Base-by-base conservation (phyloP, 2,888 invertebrate genomes). In the Vesta saturnalis region DNA sequence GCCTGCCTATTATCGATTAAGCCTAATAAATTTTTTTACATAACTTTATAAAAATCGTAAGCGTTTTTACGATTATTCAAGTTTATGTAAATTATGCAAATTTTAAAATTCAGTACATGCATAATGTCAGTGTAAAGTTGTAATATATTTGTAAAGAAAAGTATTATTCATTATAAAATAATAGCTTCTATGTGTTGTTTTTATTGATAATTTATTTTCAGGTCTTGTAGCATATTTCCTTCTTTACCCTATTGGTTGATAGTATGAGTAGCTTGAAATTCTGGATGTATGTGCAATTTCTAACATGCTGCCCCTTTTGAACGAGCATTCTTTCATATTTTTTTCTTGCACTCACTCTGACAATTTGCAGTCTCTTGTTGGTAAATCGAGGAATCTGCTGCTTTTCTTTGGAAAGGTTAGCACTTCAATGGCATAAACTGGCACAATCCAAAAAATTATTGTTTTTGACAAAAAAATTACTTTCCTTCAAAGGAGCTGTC, bases 81-180 rank as follows among this genome's bases (percentile, higher is more conserved):
- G 55, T 64, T 61, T 35, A 47, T 65, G 43, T 65, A 62, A 52
- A 56, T 59, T 52, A 59, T 52, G 30, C 46, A 56, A 21, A 46
- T 62, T 69, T 65, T 43, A 59, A 69, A 76, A 78, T 78, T 80
- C 76, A 74, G 73, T 74, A 74, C 79, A 81, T 67, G 70, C 70
- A 66, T 67, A 67, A 66, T 78, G 80, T 83, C 81, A 82, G 81
- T 83, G 83, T 84, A 83, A 82, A 83, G 81, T 83, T 84, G 84
- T 84, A 84, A 83, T 82, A 83, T 84, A 84, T 82, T 84, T 84
- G 84, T 84, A 84, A 83, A 78, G 70, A 78, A 78, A 78, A 76
- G 71, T 76, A 76, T 74, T 75, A 77, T 76, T 77, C 75, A 77
- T 76, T 77, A 70, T 70, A 70, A 70, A 70, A 70, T 67, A 70